phyloP scores from a whole-genome alignment of 2,113 vertebrate genomes.

The Hippocampus abdominalis region DNA sequence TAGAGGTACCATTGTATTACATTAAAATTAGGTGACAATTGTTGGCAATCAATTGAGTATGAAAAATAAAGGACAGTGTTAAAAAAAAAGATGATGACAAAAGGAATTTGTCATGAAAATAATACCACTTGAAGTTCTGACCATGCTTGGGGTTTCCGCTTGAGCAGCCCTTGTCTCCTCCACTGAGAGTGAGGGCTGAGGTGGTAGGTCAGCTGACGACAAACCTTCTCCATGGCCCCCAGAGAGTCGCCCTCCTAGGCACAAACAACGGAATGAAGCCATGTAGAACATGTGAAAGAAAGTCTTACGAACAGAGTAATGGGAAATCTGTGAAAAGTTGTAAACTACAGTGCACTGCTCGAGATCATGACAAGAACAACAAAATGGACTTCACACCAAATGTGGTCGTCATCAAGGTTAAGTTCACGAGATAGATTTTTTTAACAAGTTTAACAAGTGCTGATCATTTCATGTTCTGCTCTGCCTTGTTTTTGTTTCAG shows the following conservation, averaged over 20 bases:
- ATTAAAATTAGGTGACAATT: background rate
- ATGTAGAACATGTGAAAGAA: background rate
- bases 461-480: too few species aligned
- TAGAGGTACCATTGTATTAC: background rate
- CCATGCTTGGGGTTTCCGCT: constrained; percentile 95
- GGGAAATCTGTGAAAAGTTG: background rate
- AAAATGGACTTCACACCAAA: background rate
- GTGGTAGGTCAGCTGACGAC: constrained; percentile 95
- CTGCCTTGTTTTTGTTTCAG: too few species aligned
- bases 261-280: constrained; percentile 2
- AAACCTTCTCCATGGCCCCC: constrained; percentile 94
- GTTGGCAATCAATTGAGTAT: background rate
- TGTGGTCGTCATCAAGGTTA: background rate
- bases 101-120: background rate
- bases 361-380: background rate
- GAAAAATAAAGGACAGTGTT: background rate
- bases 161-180: constrained; percentile 87
- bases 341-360: background rate
- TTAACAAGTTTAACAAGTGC: too few species aligned
- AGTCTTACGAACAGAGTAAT: background rate
- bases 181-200: constrained; percentile 96
- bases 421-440: too few species aligned
- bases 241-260: constrained; percentile 86
- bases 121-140: constrained; percentile 64
- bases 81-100: background rate